A percentile compares a stretch with the other conserved stretches of the same genome.
phyloP scores from a whole-genome alignment of 2,888 invertebrate species.

The Cerastis leucographa region DNA sequence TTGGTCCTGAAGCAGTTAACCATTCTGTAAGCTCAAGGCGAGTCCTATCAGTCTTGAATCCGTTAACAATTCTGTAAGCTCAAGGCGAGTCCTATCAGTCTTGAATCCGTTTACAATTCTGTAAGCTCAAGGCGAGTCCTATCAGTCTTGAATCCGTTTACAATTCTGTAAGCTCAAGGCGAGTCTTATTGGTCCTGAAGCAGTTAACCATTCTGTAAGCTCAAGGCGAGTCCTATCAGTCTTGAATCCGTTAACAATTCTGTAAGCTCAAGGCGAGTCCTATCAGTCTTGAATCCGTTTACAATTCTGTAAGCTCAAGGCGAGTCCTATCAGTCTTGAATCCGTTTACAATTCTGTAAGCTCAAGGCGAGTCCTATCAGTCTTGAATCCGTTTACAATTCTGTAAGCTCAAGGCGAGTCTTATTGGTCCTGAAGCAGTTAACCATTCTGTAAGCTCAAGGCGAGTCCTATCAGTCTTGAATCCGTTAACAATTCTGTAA shows the following conservation, averaged over 20 bases:
- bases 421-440: too few species aligned
- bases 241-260: constrained; percentile 3
- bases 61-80: constrained; percentile 1
- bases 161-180: constrained; percentile 18
- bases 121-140: constrained; percentile 10
- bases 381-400: background rate
- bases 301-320: constrained; percentile 16
- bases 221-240: constrained; percentile 17
- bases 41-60: too few species aligned
- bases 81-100: constrained; percentile 19
- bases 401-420: constrained; percentile 13
- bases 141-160: too few species aligned
- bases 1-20: too few species aligned
- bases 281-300: too few species aligned
- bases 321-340: constrained; percentile 8
- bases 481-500: constrained; percentile 6
- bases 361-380: constrained; percentile 16
- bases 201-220: constrained; percentile 3
- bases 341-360: constrained; percentile 3
- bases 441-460: constrained; percentile 14
- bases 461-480: constrained; percentile 10
- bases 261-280: constrained; percentile 11
- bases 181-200: too few species aligned
- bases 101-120: constrained; percentile 6
- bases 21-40: constrained; percentile 18